Percentiles rank a stretch among this genome's conserved stretches.
phyloP scores from a whole-genome alignment of 2,797 vertebrate genomes.

The Lemur catta region DNA sequence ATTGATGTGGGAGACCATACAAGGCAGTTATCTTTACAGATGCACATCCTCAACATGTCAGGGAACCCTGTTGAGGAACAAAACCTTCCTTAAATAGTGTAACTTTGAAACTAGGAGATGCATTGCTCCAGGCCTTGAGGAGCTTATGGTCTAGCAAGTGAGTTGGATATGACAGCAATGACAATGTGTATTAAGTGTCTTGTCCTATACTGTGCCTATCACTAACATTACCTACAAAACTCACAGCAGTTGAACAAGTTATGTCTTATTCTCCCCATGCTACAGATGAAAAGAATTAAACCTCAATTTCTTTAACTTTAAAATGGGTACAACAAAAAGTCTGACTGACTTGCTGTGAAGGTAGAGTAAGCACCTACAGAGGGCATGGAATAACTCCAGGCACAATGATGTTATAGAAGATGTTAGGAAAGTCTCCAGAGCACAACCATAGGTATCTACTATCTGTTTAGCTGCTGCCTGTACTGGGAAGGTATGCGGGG shows the following conservation, averaged over 20 bases:
- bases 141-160: background rate
- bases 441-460: background rate
- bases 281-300: background rate
- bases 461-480: background rate
- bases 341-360: background rate
- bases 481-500: background rate
- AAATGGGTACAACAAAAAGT: background rate
- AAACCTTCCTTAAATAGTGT: background rate
- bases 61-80: background rate
- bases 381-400: background rate
- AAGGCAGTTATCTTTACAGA: conserved; percentile 29
- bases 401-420: background rate
- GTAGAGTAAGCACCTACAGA: background rate
- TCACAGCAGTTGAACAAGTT: background rate
- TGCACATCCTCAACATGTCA: background rate
- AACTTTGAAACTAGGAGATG: background rate
- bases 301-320: background rate
- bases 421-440: background rate
- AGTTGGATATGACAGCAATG: background rate
- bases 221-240: background rate
- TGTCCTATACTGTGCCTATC: background rate
- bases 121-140: background rate
- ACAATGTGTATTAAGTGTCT: background rate
- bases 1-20: background rate
- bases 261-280: background rate